Percentiles rank a stretch among this genome's conserved stretches.
Evolutionary conservation across 2,888 invertebrate genomes (phyloP).

Genomic region (Acleris cristana): DNA sequence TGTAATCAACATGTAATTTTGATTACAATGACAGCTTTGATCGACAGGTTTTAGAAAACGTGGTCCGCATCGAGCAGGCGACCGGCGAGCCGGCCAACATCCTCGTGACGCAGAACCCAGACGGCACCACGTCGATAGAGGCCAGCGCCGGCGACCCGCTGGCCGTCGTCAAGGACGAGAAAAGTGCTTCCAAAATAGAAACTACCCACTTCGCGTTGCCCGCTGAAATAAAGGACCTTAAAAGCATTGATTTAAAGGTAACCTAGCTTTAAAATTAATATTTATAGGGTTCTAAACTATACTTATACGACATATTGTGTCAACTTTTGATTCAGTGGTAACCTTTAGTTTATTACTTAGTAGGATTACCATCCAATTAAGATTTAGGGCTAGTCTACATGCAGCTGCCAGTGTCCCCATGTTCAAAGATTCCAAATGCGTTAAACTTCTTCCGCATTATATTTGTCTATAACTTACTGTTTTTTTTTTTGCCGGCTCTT

Average conservation of each 20-base stretch:
- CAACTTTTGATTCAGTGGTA: too few species aligned
- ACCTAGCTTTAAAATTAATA: too few species aligned
- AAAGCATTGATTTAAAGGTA: constrained; percentile 79
- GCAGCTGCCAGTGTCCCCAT: too few species aligned
- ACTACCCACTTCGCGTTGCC: constrained; percentile 77
- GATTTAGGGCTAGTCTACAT: too few species aligned
- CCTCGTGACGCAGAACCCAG: constrained; percentile 78
- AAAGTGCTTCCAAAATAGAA: constrained; percentile 67
- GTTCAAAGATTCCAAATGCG: too few species aligned
- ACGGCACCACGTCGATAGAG: constrained; percentile 80
- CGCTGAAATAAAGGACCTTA: constrained; percentile 78
- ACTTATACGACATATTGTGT: too few species aligned
- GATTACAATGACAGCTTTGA: too few species aligned
- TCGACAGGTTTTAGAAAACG: constrained; percentile 77
- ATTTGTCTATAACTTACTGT: too few species aligned
- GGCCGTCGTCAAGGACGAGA: constrained; percentile 83
- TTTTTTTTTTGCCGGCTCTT: not conserved
- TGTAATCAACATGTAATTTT: too few species aligned
- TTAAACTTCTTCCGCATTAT: too few species aligned
- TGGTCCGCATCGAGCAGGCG: constrained; percentile 79
- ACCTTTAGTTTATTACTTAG: not conserved
- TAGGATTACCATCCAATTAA: too few species aligned
- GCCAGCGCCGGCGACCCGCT: constrained; percentile 72
- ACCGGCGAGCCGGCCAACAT: constrained; percentile 80
- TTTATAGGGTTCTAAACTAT: not conserved